A percentile compares a stretch with the other conserved stretches of the same genome.
phyloP scores from a whole-genome alignment of 2,113 vertebrate species.

The Phyllostomus discolor region DNA sequence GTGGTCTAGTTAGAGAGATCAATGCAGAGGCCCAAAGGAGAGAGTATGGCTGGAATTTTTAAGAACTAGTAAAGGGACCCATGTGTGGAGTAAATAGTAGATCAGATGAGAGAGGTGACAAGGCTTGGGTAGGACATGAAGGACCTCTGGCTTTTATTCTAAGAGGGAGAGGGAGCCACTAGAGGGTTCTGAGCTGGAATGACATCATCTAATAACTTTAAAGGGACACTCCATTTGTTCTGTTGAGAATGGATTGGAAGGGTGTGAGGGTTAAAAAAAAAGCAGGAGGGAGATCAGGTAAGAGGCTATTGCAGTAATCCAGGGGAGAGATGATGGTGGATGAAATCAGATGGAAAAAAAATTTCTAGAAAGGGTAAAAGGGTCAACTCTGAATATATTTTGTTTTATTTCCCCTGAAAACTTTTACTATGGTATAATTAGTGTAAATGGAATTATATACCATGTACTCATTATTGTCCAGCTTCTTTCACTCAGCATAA shows the following conservation, averaged over 20 bases:
- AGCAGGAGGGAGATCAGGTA: background rate
- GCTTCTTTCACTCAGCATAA: background rate
- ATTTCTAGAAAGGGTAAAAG: background rate
- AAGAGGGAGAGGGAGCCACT: background rate
- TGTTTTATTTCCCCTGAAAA: background rate
- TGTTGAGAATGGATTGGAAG: background rate
- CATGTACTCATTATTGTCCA: background rate
- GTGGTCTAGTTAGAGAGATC: background rate
- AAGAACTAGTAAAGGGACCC: background rate
- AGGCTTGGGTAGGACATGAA: background rate
- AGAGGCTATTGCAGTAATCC: background rate
- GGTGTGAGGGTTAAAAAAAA: background rate
- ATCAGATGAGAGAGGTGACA: background rate
- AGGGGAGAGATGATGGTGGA: background rate
- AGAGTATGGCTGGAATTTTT: background rate
- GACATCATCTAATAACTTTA: background rate
- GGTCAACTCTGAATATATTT: background rate
- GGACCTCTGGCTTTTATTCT: background rate
- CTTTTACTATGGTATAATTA: background rate
- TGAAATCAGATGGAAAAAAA: slow-evolving; percentile 1
- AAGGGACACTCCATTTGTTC: background rate
- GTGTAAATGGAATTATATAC: background rate
- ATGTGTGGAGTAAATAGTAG: background rate
- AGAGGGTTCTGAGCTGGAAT: background rate
- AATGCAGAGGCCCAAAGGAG: background rate